These are phyloP conservation scores for Carassius carassius DNA, from an alignment of 2,113 vertebrate genomes.

Conservation along the genomic window DNA sequence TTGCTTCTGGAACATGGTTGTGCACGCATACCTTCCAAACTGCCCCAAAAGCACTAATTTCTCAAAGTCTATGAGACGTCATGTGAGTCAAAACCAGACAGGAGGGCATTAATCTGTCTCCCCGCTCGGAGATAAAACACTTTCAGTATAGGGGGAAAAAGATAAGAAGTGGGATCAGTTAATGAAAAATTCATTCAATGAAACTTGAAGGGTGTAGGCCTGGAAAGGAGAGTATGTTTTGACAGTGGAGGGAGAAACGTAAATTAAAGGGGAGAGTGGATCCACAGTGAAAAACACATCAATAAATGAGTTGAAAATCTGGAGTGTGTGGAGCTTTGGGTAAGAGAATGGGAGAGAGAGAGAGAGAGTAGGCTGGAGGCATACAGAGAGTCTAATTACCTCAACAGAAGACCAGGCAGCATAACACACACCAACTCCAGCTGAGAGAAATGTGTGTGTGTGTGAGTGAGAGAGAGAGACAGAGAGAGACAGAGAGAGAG, in stretches of 20 bases:
- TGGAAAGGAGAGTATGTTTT: constrained; percentile 54
- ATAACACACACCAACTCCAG: constrained; percentile 38
- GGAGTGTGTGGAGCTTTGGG: constrained; percentile 53
- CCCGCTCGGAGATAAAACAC: constrained; percentile 27
- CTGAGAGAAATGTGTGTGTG: not conserved
- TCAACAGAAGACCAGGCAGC: constrained; percentile 46
- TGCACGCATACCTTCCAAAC: constrained; percentile 22
- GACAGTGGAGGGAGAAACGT: constrained; percentile 54
- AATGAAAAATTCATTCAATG: constrained; percentile 59
- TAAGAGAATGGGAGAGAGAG: not conserved
- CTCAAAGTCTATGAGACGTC: not conserved
- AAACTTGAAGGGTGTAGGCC: constrained; percentile 53
- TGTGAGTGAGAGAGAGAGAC: not conserved
- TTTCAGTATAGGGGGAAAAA: not conserved
- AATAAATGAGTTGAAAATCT: constrained; percentile 70
- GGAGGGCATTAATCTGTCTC: constrained; percentile 48
- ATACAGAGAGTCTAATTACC: constrained; percentile 50
- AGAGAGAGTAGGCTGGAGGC: not conserved
- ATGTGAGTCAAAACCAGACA: constrained; percentile 23
- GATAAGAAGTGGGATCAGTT: constrained; percentile 41
- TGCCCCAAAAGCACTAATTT: constrained; percentile 43
- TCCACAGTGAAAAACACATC: constrained; percentile 79
- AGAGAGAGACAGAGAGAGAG: not conserved
- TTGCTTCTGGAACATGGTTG: not conserved
- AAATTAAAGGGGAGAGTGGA: constrained; percentile 65